Percentiles rank a stretch among this genome's conserved stretches.
Conservation (phyloP, 1,140 invertebrate species). For the Psix sp. region DNA sequence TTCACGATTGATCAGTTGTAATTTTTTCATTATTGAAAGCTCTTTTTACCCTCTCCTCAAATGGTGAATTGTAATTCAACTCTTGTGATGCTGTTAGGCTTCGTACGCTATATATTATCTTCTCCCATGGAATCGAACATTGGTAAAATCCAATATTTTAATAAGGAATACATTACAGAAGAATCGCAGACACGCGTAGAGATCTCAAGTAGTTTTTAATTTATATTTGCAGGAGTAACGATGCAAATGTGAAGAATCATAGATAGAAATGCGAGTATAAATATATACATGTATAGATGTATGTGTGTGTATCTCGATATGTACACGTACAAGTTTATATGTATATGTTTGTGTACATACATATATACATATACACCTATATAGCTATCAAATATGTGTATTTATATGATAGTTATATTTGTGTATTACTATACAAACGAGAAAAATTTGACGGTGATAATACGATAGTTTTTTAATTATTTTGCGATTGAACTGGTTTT, state of each 20-base stretch:
- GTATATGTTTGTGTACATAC: neutral
- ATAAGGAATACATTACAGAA: neutral
- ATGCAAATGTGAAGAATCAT: slow-evolving; percentile 23
- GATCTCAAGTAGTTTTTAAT: slow-evolving; percentile 48
- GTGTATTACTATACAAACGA: too few relatives aligned
- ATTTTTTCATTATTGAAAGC: too few relatives aligned
- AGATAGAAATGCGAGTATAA: neutral
- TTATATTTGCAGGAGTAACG: slow-evolving; percentile 25
- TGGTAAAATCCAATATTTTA: slow-evolving; percentile 1
- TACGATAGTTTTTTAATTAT: neutral
- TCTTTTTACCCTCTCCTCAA: too few relatives aligned
- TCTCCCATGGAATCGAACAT: neutral
- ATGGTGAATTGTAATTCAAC: too few relatives aligned
- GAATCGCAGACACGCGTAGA: slow-evolving; percentile 27
- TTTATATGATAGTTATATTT: too few relatives aligned
- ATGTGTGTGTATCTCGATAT: too few relatives aligned
- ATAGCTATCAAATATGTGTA: too few relatives aligned
- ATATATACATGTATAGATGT: slow-evolving; percentile 2
- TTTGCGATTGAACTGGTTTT: neutral
- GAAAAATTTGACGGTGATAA: too few relatives aligned
- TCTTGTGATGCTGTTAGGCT: too few relatives aligned
- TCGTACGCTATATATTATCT: too few relatives aligned
- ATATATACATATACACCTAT: neutral
- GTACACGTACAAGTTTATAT: neutral
- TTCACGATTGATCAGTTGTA: too few relatives aligned